Percentiles rank a stretch among this genome's conserved stretches.
Conservation (phyloP, 2,113 vertebrate species). For the Oophaga pumilio region DNA sequence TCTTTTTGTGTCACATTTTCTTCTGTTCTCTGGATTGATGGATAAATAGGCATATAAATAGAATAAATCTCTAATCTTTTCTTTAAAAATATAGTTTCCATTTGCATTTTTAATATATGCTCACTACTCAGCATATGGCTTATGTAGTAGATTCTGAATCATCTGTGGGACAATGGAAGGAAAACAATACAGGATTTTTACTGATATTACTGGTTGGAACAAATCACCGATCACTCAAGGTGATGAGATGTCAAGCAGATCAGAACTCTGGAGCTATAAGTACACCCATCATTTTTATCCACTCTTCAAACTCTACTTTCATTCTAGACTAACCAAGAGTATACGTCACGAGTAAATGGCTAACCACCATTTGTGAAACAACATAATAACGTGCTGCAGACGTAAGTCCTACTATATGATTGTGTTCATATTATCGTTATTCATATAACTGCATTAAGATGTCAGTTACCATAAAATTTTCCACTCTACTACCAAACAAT, state of each 20-base stretch:
- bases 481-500: no score
- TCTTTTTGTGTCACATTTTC: neutral
- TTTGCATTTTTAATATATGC: no score
- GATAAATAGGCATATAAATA: neutral
- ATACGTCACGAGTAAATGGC: neutral
- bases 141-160: no score
- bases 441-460: neutral
- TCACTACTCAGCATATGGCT: no score
- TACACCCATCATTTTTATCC: neutral
- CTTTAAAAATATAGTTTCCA: no score
- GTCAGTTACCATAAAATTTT: neutral
- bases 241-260: no score
- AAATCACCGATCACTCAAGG: no score
- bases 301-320: neutral
- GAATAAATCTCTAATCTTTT: neutral
- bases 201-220: no score
- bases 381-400: neutral
- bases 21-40: neutral
- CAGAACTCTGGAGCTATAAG: no score
- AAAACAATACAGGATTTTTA: no score
- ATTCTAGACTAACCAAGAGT: neutral
- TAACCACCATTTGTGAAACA: neutral
- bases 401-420: neutral
- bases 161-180: no score
- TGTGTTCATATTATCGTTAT: neutral